phyloP scores from a whole-genome alignment of 2,888 invertebrate species.

The Campoletis raptor region DNA sequence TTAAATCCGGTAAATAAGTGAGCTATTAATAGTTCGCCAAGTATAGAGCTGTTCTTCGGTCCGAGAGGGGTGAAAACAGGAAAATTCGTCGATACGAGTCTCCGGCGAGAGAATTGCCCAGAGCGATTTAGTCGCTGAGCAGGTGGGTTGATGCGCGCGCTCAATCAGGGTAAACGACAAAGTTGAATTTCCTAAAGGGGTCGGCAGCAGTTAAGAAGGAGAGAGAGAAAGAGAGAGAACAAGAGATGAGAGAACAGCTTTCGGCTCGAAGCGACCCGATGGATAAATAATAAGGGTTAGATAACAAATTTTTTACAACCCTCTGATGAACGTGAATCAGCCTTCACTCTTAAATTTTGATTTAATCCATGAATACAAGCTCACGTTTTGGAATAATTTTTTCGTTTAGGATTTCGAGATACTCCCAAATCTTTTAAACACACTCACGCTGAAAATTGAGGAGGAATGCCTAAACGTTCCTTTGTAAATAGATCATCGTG shows the following conservation, averaged over 20 bases:
- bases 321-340: background rate
- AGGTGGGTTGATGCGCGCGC: conserved; percentile 9
- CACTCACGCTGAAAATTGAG: background rate
- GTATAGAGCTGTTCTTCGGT: background rate
- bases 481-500: background rate
- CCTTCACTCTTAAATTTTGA: background rate
- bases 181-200: conserved; percentile 47
- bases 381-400: background rate
- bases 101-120: conserved; percentile 31
- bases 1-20: conserved; percentile 56
- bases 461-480: background rate
- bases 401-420: background rate
- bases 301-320: background rate
- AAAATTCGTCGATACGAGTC: conserved; percentile 63
- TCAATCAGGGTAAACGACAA: conserved; percentile 33
- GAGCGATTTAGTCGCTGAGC: conserved; percentile 35
- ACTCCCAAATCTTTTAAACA: background rate
- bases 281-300: background rate
- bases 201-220: conserved; percentile 6
- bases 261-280: background rate
- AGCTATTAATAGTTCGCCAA: conserved; percentile 56
- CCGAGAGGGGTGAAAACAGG: background rate
- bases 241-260: background rate
- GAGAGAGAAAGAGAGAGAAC: background rate
- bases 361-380: background rate